A percentile compares a stretch with the other conserved stretches of the same genome.
Conservation (phyloP, 2,113 vertebrate genomes). For the Varanus komodoensis region DNA sequence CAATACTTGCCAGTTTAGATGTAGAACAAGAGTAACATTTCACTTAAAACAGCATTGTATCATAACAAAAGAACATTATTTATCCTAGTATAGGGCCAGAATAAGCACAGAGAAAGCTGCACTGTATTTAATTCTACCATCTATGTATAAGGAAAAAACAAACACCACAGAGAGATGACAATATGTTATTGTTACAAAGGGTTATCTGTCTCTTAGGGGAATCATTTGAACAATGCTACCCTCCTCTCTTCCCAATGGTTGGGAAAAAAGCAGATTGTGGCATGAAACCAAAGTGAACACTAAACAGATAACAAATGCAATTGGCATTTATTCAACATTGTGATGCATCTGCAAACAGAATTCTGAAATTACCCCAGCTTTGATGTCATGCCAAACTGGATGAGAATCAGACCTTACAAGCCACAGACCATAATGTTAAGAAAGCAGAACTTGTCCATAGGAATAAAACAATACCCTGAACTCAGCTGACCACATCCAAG, state of each 20-base stretch:
- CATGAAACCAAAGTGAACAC: not conserved
- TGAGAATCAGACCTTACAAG: not conserved
- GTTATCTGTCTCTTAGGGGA: not conserved
- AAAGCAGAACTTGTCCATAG: not conserved
- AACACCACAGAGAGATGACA: conserved; percentile 17
- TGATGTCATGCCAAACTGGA: conserved; percentile 10
- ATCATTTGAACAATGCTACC: conserved; percentile 27
- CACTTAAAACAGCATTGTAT: conserved; percentile 59
- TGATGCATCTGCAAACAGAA: not conserved
- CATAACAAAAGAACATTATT: conserved; percentile 65
- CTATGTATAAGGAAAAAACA: conserved; percentile 8
- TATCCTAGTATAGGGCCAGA: conserved; percentile 53
- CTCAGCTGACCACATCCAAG: not conserved
- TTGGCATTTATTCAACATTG: not conserved
- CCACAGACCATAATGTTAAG: conserved; percentile 28
- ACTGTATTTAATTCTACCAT: conserved; percentile 52
- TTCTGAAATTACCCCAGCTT: conserved; percentile 38
- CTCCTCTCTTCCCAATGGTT: not conserved
- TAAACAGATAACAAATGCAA: not conserved
- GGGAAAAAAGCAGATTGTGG: not conserved
- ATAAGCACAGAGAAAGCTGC: conserved; percentile 3
- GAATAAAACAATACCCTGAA: not conserved
- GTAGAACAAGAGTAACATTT: conserved; percentile 52
- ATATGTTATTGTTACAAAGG: conserved; percentile 35
- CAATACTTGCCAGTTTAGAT: conserved; percentile 55